phyloP scores from a whole-genome alignment of 2,888 invertebrate species.

The Tiphia femorata region DNA sequence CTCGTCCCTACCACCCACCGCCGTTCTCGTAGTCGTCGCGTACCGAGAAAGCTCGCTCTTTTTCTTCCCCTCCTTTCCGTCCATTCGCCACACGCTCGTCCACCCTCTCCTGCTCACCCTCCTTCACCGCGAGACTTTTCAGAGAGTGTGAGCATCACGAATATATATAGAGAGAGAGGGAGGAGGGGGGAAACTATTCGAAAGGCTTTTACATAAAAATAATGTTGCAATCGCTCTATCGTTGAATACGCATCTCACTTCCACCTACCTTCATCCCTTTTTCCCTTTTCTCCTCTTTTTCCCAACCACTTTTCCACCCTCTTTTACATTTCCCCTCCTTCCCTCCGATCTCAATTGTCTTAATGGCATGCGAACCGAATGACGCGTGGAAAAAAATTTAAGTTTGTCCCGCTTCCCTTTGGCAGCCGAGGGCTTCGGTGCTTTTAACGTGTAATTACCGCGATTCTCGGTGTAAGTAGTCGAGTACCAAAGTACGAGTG shows the following conservation, averaged over 20 bases:
- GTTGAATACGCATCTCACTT: no score
- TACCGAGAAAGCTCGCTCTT: slow-evolving; percentile 36
- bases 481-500: no score
- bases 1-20: no score
- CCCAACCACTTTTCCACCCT: background rate
- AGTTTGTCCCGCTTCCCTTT: slow-evolving; percentile 23
- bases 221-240: no score
- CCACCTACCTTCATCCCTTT: background rate
- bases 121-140: no score
- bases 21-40: slow-evolving; percentile 8
- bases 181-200: no score
- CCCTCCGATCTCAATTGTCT: slow-evolving; percentile 33
- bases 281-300: background rate
- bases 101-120: no score
- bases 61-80: slow-evolving; percentile 13
- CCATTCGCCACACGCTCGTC: no score
- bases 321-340: slow-evolving; percentile 9
- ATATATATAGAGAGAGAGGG: no score
- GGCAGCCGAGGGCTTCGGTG: slow-evolving; percentile 16
- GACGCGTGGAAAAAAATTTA: slow-evolving; percentile 40
- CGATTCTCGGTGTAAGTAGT: slow-evolving; percentile 25
- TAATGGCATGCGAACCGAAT: slow-evolving; percentile 43
- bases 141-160: no score
- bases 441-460: slow-evolving; percentile 44
- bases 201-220: no score